Base-by-base conservation (phyloP, 2,113 vertebrate species). In the Halichoeres trimaculatus region DNA sequence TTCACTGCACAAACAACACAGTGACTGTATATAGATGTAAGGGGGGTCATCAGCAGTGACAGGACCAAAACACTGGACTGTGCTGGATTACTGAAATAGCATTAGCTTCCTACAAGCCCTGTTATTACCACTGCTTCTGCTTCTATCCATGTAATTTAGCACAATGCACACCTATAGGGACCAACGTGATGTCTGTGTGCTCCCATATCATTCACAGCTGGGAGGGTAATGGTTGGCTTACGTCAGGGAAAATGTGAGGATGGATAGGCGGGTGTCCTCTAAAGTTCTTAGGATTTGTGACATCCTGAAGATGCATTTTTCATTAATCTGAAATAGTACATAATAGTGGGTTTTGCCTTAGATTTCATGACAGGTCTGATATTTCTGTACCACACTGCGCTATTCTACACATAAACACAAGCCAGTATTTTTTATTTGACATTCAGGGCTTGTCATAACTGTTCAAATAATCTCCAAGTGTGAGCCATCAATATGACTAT, bases 1-100 rank as follows among this genome's bases (percentile, higher is more conserved):
- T 43, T 71, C 24, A 43, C 35, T 11, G 5, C 30, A 36, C 66
- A 51, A 70, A 74, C 70, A 64, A 45, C 35, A 66, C 30, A 36
- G 16, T 14, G 34, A 2, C 38, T 70, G 59, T 5, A 17, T 59
- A n/a, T 53, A 47, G 40, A 56, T 43, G 59, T 16, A 16, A 12
- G 17, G 1, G 34, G 55, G 10, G 58, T 34, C 53, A 23, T 40
- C 52, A 41, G 51, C 20, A 19, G 3, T 8, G 19, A 57, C 35
- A 23, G 4, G 13, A 48, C 60, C 11, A 34, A n/a, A 36, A 50
- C 60, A 35, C 47, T 17, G n/a, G n/a, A 63, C 45, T 35, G n/a
- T 34, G 26, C 59, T 47, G 16, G 10, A 34, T 2, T 13, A 24
- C 34, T 50, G 14, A 60, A 24, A 61, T 12, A 50, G n/a, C 51